Evolutionary conservation across 2,113 vertebrate species (phyloP).

Genomic region (Seriola rivoliana): DNA sequence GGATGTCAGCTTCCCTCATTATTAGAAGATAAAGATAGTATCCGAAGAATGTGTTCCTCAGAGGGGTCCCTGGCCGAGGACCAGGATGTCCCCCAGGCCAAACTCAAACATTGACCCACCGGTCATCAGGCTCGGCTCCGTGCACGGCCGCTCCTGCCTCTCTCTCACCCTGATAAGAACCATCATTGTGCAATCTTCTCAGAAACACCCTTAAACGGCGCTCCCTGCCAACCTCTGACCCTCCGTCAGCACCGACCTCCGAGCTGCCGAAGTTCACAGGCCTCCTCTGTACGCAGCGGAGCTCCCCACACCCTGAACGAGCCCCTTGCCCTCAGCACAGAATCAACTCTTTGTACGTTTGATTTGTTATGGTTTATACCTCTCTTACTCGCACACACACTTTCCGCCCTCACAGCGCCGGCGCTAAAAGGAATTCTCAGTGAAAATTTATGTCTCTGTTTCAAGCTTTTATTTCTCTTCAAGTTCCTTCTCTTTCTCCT

Average conservation of each 20-base stretch:
- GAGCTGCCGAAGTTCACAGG: constrained; percentile 57
- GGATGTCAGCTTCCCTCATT: constrained; percentile 54
- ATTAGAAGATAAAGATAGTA: constrained; percentile 64
- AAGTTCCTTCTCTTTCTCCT: constrained; percentile 22
- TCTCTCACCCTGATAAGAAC: constrained; percentile 66
- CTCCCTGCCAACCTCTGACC: constrained; percentile 69
- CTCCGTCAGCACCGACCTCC: constrained; percentile 43
- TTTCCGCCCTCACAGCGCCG: constrained; percentile 45
- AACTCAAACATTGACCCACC: constrained; percentile 20
- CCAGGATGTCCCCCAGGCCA: constrained; percentile 39
- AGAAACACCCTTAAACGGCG: constrained; percentile 34
- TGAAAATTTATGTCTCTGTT: constrained; percentile 48
- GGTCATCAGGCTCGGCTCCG: neutral
- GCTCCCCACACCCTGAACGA: constrained; percentile 57
- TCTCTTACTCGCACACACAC: constrained; percentile 48
- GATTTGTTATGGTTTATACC: constrained; percentile 79
- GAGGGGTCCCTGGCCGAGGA: constrained; percentile 43
- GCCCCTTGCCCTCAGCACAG: constrained; percentile 68
- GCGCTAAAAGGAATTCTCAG: constrained; percentile 20
- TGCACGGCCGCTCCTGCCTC: constrained; percentile 10
- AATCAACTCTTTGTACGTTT: constrained; percentile 81
- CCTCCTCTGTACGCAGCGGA: constrained; percentile 49
- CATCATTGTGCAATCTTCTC: constrained; percentile 59
- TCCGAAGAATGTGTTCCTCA: constrained; percentile 61
- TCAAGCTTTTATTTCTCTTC: constrained; percentile 37